Conservation (phyloP, 1,140 invertebrate species). For the Paralvinella palmiformis region DNA sequence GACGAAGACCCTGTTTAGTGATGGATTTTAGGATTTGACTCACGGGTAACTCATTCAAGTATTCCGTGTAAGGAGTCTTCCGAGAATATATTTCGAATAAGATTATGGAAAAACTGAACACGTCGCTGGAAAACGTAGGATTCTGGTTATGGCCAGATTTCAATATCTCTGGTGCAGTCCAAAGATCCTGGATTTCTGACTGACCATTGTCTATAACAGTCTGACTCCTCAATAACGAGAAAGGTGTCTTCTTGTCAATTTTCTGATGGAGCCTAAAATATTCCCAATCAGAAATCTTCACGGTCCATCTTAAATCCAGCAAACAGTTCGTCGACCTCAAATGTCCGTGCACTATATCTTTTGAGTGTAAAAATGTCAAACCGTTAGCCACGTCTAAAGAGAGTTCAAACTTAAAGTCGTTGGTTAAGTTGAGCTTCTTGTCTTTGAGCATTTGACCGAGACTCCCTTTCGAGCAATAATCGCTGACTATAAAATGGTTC, state of each 20-base stretch:
- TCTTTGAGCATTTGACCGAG: slow-evolving; percentile 31
- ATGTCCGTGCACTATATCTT: slow-evolving; percentile 31
- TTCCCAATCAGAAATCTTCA: slow-evolving; percentile 36
- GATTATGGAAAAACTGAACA: slow-evolving; percentile 6
- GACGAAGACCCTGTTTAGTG: too few relatives aligned
- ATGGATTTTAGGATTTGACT: too few relatives aligned
- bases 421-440: slow-evolving; percentile 27
- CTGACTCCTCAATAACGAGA: too few relatives aligned
- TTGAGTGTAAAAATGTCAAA: slow-evolving; percentile 32
- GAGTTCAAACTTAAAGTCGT: slow-evolving; percentile 29
- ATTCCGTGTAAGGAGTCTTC: background rate
- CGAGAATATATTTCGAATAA: slow-evolving; percentile 4
- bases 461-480: slow-evolving; percentile 26
- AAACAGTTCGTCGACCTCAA: slow-evolving; percentile 29
- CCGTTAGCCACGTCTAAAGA: slow-evolving; percentile 28
- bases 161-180: slow-evolving; percentile 12
- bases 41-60: too few relatives aligned
- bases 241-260: too few relatives aligned
- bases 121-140: background rate
- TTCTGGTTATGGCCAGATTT: background rate
- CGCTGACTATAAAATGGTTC: slow-evolving; percentile 25
- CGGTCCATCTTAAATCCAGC: slow-evolving; percentile 35
- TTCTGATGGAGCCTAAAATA: slow-evolving; percentile 17
- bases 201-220: too few relatives aligned
- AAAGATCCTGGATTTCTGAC: background rate